Evolutionary conservation across 2,797 vertebrate species (phyloP).

Genomic region (Mormyrus hasselquistii): DNA sequence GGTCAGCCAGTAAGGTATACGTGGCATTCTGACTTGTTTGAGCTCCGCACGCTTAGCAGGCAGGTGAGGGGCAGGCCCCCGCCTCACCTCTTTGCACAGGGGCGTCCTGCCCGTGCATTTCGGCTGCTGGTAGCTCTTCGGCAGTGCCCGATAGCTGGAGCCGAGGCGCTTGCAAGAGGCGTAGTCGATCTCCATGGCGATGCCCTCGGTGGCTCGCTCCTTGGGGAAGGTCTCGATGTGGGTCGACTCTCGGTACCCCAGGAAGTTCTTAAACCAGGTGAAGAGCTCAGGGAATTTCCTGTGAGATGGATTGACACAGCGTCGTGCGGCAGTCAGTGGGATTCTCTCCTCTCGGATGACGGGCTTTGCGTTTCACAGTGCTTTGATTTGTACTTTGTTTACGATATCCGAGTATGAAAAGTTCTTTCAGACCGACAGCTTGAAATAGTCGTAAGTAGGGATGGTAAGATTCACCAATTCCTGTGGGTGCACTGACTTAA

Average conservation of each 20-base stretch:
- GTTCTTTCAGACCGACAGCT: not conserved
- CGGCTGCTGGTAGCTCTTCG: slow-evolving; percentile 96
- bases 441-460: not conserved
- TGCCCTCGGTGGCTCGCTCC: slow-evolving; percentile 91
- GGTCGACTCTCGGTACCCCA: slow-evolving; percentile 91
- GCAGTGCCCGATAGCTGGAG: slow-evolving; percentile 92
- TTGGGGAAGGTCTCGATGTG: slow-evolving; percentile 91
- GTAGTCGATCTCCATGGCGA: slow-evolving; percentile 99
- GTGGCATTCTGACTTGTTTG: not conserved
- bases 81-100: slow-evolving; percentile 87
- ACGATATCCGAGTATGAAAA: not conserved
- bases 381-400: not conserved
- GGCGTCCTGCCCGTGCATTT: slow-evolving; percentile 94
- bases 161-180: slow-evolving; percentile 95
- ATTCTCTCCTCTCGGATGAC: not conserved
- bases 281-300: slow-evolving; percentile 98
- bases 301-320: slow-evolving; percentile 7
- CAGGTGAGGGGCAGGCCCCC: not conserved
- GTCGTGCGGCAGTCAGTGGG: not conserved
- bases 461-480: not conserved
- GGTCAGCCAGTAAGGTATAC: not conserved
- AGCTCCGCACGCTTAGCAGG: not conserved
- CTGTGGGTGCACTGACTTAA: not conserved
- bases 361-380: not conserved
- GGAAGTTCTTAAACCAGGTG: slow-evolving; percentile 98